Evolutionary conservation across 2,113 vertebrate genomes (phyloP).

Genomic region (Apeltes quadracus): DNA sequence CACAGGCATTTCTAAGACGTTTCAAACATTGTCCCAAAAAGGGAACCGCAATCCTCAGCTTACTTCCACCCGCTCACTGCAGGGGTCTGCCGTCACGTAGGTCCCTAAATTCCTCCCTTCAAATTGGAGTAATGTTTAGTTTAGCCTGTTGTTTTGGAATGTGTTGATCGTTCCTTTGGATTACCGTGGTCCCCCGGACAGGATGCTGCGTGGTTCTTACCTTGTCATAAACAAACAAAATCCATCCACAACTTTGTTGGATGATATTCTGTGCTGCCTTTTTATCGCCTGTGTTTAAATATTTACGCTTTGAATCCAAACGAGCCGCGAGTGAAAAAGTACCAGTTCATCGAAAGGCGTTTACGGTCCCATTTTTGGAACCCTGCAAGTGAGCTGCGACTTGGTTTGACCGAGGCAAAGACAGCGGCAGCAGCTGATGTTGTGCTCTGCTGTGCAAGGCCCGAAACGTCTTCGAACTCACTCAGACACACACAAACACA

Average conservation of each 20-base stretch:
- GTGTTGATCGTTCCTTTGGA: slow-evolving; percentile 59
- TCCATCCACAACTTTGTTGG: slow-evolving; percentile 25
- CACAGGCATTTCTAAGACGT: slow-evolving; percentile 7
- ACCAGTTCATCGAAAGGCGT: slow-evolving; percentile 28
- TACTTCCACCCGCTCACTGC: slow-evolving; percentile 29
- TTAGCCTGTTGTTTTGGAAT: slow-evolving; percentile 60
- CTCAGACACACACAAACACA: slow-evolving; percentile 36
- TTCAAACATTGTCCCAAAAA: slow-evolving; percentile 20
- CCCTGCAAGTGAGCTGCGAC: slow-evolving; percentile 4
- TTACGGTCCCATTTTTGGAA: slow-evolving; percentile 11
- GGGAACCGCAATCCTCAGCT: slow-evolving; percentile 36
- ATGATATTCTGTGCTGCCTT: slow-evolving; percentile 4
- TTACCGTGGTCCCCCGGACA: slow-evolving; percentile 44
- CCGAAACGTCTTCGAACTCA: slow-evolving; percentile 24
- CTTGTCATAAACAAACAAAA: slow-evolving; percentile 63
- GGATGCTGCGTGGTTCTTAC: slow-evolving; percentile 51
- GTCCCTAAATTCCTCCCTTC: slow-evolving; percentile 51
- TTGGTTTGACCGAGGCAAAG: slow-evolving; percentile 16
- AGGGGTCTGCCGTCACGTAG: slow-evolving; percentile 27
- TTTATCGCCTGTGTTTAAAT: slow-evolving; percentile 9
- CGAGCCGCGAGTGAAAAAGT: slow-evolving; percentile 5
- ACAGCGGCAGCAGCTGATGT: slow-evolving; percentile 20
- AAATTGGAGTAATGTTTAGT: slow-evolving; percentile 67
- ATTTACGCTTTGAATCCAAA: slow-evolving; percentile 29
- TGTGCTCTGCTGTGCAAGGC: slow-evolving; percentile 4